Base-by-base conservation (phyloP, 2,888 invertebrate genomes). In the Sepiola atlantica region DNA sequence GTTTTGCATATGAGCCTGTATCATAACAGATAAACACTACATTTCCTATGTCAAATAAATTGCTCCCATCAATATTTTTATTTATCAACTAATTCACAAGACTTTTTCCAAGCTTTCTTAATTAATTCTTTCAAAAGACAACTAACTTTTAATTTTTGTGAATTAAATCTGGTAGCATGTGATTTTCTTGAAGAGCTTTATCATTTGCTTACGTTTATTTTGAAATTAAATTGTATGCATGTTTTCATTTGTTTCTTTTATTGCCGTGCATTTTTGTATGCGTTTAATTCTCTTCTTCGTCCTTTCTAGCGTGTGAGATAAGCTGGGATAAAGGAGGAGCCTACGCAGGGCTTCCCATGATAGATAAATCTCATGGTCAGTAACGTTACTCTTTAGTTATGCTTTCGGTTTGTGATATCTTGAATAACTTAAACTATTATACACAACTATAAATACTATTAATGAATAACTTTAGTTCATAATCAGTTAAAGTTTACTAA, bases 201-300 rank as follows among this genome's bases (percentile, higher is more conserved):
- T n/a, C n/a, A 77, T 14, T 77, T n/a, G 57, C 21, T n/a, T 77
- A n/a, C 28, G 28, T 6, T 77, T 77, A n/a, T 12, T 77, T 77
- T 77, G n/a, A 10, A n/a, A 77, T 57, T 6, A 57, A 20, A 77
- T 77, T 77, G 28, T 77, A n/a, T 16, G 77, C 77, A 77, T 77
- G 77, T 77, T 77, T 77, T 12, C 16, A 77, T 45, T n/a, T 45
- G 45, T 45, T 45, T 45, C 45, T 45, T 45, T 45, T 45, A 14
- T 77, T 77, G 77, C 77, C n/a, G 77, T 77, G 77, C 77, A 77
- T 77, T 77, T 77, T 77, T 77, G 77, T 77, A 77, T 77, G 77
- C 77, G n/a, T n/a, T 77, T 77, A 77, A 77, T 77, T 77, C 77
- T 77, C n/a, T 77, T 77, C 77, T 77, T 77, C 77, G n/a, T 77